phyloP scores from a whole-genome alignment of 2,113 vertebrate genomes.

The Laticauda laticaudata region DNA sequence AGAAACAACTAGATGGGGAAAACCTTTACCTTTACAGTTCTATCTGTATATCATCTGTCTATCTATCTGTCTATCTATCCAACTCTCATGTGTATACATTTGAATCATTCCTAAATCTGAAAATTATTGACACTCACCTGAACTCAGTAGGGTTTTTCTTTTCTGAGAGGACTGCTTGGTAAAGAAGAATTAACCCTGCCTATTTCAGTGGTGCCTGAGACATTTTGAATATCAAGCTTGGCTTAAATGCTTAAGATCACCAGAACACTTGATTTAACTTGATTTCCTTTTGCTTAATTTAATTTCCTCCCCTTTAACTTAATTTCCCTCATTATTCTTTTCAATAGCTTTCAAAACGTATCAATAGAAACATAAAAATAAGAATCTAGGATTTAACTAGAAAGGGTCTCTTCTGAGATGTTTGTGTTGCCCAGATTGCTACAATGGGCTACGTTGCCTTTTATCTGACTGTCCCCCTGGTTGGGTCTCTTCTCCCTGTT shows the following conservation, averaged over 20 bases:
- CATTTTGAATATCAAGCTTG: conserved; percentile 49
- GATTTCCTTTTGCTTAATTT: conserved; percentile 63
- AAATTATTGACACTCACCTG: not conserved
- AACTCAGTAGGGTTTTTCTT: not conserved
- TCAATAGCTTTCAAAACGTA: conserved; percentile 47
- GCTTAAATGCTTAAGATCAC: conserved; percentile 59
- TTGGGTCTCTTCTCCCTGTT: not conserved
- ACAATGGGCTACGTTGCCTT: not conserved
- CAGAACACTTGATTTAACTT: conserved; percentile 59
- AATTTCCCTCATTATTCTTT: conserved; percentile 63
- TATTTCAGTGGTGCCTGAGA: conserved; percentile 28
- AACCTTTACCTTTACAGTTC: not conserved
- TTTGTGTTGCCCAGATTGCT: not conserved
- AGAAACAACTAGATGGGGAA: not conserved
- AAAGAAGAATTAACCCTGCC: conserved; percentile 9
- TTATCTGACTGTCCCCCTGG: not conserved
- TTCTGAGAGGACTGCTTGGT: not conserved
- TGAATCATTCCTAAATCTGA: not conserved
- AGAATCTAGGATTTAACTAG: not conserved
- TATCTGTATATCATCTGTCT: not conserved
- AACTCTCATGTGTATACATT: not conserved
- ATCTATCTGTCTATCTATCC: not conserved
- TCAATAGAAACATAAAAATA: conserved; percentile 52
- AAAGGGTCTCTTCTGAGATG: not conserved
- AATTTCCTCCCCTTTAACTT: conserved; percentile 57